These are phyloP conservation scores for Deilephila elpenor DNA, from an alignment of 2,888 invertebrate species.

Conservation along the genomic window DNA sequence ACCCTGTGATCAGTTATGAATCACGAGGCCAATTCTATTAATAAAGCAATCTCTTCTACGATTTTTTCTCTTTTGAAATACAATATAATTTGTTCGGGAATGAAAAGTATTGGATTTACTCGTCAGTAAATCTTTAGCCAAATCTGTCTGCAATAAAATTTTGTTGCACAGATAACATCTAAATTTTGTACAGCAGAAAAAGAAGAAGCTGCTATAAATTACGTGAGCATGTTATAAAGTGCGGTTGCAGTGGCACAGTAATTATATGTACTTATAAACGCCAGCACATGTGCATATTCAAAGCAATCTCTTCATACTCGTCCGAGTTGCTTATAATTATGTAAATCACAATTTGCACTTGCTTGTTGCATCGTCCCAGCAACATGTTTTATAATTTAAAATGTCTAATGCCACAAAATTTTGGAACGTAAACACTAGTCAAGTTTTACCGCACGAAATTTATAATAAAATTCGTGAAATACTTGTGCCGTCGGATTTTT, in stretches of 20 bases:
- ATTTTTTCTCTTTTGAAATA: no score
- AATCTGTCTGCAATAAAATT: no score
- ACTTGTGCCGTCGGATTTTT: conserved; percentile 56
- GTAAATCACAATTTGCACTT: conserved; percentile 44
- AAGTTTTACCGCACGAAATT: conserved; percentile 43
- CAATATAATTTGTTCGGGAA: no score
- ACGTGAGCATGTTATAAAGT: no score
- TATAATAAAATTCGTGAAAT: conserved; percentile 54
- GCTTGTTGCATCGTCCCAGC: conserved; percentile 29
- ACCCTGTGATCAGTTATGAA: no score
- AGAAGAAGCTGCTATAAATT: no score
- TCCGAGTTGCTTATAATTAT: conserved; percentile 20
- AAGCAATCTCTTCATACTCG: conserved; percentile 22
- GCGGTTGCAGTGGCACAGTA: not conserved
- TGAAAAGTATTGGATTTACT: no score
- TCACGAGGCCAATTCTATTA: no score
- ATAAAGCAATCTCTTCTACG: no score
- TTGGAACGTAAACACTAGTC: conserved; percentile 46
- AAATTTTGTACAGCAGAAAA: no score
- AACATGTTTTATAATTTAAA: conserved; percentile 46
- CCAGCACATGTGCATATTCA: conserved; percentile 1
- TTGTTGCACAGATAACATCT: no score
- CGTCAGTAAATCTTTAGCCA: no score
- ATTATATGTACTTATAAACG: not conserved
- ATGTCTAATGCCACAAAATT: conserved; percentile 47